phyloP scores from a whole-genome alignment of 2,113 vertebrate species.

The Numenius arquata region DNA sequence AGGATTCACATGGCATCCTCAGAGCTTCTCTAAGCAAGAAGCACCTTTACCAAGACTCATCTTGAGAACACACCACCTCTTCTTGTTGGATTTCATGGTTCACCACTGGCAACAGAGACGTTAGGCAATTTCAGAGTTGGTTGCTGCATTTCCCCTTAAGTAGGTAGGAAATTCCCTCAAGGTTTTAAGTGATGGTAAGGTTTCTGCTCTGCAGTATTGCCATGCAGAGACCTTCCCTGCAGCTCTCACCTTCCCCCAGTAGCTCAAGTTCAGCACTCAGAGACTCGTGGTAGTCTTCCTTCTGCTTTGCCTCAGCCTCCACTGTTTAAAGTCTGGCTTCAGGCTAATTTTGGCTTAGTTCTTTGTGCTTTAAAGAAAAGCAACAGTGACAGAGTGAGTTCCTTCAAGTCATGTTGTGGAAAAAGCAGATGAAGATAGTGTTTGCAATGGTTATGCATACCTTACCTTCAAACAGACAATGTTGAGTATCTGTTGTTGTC shows the following conservation, averaged over 20 bases:
- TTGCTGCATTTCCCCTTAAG: neutral
- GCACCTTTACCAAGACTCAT: neutral
- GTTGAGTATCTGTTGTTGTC: neutral
- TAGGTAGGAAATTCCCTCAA: neutral
- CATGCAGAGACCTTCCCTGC: neutral
- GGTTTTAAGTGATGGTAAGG: neutral
- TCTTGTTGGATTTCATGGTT: neutral
- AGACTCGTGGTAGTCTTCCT: neutral
- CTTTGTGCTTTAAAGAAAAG: neutral
- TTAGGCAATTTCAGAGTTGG: neutral
- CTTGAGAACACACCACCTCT: neutral
- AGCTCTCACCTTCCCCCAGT: neutral
- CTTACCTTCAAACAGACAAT: neutral
- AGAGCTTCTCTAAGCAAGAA: neutral
- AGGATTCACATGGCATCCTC: neutral
- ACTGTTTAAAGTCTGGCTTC: neutral
- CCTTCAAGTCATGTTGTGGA: neutral
- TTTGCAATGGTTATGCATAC: neutral
- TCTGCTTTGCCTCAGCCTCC: neutral
- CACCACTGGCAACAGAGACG: neutral
- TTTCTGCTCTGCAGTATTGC: neutral
- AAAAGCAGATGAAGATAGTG: neutral
- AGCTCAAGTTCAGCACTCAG: neutral
- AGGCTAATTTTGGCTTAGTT: neutral
- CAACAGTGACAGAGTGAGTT: neutral